Base-by-base conservation (phyloP, 2,113 vertebrate genomes). In the Colossoma macropomum region DNA sequence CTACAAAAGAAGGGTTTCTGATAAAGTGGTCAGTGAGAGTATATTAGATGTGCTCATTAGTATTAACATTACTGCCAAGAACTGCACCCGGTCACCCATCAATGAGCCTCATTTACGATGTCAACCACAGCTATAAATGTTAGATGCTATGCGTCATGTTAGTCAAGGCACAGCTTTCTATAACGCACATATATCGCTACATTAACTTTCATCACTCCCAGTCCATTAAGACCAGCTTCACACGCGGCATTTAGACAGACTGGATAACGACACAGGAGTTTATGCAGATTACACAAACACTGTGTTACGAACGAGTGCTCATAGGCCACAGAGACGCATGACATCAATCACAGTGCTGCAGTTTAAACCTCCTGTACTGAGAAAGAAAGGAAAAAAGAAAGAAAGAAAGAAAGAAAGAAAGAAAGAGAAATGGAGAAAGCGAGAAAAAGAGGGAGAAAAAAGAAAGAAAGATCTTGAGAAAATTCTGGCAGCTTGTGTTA, bases 141-240 rank as follows among this genome's bases (percentile, higher is more conserved):
- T 60, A 52, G 19, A 19, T 6, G 48, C 21, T 34, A 54, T 13
- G 10, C 34, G 19, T 19, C 48, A 32, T 25, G 59, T 71, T 62
- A n/a, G 32, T 60, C 54, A 27, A 52, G 16, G 23, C n/a, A 1
- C 63, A 56, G 66, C 2, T 19, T 28, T 16, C 17, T 27, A 45
- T 41, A 80, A 41, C 45, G 28, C 41, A 28, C n/a, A 30, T 71
- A 60, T 80, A 80, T 62, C 54, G 21, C 21, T 16, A 30, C 68
- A 72, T 72, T 80, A 71, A 71, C 50, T 59, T 71, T 41, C 23
- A 59, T 59, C 23, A 19, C 54, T 27, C n/a, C 45, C 45, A 28
- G 11, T 19, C 27, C 50, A 25, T 80, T 60, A 27, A 45, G 13
- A 79, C 54, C 9, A 34, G 25, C n/a, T 34, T 11, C 23, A 41